Percentiles rank a stretch among this genome's conserved stretches.
Evolutionary conservation across 35 echinoderm and acorn worm species (phyloP).

Genomic region (Ophioderma brevispina): DNA sequence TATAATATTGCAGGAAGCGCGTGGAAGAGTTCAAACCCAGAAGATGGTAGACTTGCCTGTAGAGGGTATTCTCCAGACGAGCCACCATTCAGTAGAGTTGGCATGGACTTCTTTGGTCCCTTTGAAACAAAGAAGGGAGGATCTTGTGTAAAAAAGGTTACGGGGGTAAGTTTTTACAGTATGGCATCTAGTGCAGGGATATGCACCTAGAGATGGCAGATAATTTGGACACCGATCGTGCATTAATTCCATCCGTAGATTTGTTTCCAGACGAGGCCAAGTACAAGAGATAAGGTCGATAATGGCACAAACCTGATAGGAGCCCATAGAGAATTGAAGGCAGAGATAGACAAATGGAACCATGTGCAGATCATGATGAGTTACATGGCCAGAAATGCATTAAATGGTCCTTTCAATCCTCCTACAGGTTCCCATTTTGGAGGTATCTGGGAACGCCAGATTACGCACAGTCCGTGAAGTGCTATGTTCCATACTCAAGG

Average conservation of each 20-base stretch:
- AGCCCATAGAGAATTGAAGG: conserved; percentile 9
- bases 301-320: conserved; percentile 50
- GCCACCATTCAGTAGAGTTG: conserved; percentile 25
- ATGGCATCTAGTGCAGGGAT: conserved; percentile 4
- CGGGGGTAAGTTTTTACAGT: conserved; percentile 52
- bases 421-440: conserved; percentile 10
- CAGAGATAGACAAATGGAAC: conserved; percentile 6
- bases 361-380: neutral
- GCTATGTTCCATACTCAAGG: conserved; percentile 12
- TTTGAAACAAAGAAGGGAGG: conserved; percentile 25
- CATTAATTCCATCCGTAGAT: conserved; percentile 39
- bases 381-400: neutral
- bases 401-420: neutral
- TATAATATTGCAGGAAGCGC: neutral
- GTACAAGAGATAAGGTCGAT: conserved; percentile 26
- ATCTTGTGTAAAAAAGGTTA: conserved; percentile 22
- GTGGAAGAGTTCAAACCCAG: neutral
- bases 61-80: neutral
- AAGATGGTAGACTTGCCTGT: neutral
- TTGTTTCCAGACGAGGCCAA: conserved; percentile 4
- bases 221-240: conserved; percentile 40
- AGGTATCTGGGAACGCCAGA: conserved; percentile 1
- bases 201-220: conserved; percentile 29
- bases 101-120: conserved; percentile 56
- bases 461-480: conserved; percentile 38